Evolutionary conservation across 2,113 vertebrate genomes (phyloP).

Genomic region (Lophura nycthemera): DNA sequence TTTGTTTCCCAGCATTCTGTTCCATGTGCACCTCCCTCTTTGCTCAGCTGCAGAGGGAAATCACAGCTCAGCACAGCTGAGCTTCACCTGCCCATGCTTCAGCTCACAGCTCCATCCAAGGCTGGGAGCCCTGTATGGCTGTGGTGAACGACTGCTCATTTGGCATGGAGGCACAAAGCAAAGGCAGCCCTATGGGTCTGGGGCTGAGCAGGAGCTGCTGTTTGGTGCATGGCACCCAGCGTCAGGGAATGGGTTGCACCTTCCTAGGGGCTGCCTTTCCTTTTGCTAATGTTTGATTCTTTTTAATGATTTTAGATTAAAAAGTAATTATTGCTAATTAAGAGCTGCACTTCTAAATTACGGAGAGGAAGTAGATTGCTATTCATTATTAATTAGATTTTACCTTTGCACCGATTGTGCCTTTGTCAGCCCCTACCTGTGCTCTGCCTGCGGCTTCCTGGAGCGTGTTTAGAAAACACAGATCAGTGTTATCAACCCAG

Average conservation of each 20-base stretch:
- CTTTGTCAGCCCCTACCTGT: constrained; percentile 10
- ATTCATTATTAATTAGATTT: constrained; percentile 58
- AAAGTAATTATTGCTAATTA: constrained; percentile 64
- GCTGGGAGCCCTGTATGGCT: neutral
- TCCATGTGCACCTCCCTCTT: accelerated
- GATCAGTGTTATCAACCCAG: neutral
- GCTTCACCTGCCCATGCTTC: neutral
- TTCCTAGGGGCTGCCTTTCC: constrained; percentile 20
- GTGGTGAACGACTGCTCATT: neutral
- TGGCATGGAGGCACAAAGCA: neutral
- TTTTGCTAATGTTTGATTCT: constrained; percentile 36
- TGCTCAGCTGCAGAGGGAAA: accelerated
- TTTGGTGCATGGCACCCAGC: neutral
- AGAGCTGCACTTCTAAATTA: constrained; percentile 53
- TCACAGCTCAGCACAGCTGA: neutral
- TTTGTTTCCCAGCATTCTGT: neutral
- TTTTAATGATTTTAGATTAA: constrained; percentile 63
- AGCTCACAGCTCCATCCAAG: neutral
- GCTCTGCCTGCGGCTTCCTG: neutral
- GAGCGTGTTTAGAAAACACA: neutral
- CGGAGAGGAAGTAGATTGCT: constrained; percentile 1
- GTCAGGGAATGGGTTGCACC: neutral
- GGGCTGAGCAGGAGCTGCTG: accelerated
- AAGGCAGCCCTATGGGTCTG: neutral
- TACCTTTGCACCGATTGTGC: constrained; percentile 24